Evolutionary conservation across 2,113 vertebrate species (phyloP).

Genomic region (Eurystomus gularis): DNA sequence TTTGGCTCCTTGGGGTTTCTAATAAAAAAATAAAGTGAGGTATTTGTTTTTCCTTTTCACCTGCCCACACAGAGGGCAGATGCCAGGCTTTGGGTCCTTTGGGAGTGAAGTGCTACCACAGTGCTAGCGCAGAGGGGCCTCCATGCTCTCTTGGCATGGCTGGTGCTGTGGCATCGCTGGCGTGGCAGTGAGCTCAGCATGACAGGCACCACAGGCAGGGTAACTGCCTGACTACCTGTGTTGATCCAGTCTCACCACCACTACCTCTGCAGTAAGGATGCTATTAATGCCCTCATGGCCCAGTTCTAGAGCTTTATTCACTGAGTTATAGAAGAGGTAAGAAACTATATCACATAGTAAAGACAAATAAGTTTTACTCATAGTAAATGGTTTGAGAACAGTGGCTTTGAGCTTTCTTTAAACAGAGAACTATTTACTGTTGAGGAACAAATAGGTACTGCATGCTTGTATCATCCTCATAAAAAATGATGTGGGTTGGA

Average conservation of each 20-base stretch:
- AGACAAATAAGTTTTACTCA: background rate
- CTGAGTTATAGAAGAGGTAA: background rate
- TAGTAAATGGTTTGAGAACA: background rate
- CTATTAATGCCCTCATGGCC: background rate
- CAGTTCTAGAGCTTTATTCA: background rate
- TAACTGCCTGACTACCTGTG: background rate
- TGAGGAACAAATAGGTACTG: background rate
- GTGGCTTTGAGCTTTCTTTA: background rate
- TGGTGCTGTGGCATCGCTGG: background rate
- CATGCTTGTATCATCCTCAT: background rate
- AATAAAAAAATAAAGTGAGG: background rate
- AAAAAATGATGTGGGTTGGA: background rate
- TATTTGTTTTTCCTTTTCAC: background rate
- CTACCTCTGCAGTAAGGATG: background rate
- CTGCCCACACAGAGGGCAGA: background rate
- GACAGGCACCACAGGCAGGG: background rate
- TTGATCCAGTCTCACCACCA: background rate
- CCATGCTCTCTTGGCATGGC: background rate
- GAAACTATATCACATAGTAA: background rate
- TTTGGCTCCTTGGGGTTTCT: background rate
- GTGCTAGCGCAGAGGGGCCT: background rate
- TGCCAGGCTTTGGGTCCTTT: background rate
- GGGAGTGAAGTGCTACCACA: accelerated
- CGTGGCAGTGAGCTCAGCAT: background rate
- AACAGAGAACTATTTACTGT: background rate